A percentile compares a stretch with the other conserved stretches of the same genome.
Evolutionary conservation across 1,140 invertebrate genomes (phyloP).

Genomic region (Phymastichus coffea): DNA sequence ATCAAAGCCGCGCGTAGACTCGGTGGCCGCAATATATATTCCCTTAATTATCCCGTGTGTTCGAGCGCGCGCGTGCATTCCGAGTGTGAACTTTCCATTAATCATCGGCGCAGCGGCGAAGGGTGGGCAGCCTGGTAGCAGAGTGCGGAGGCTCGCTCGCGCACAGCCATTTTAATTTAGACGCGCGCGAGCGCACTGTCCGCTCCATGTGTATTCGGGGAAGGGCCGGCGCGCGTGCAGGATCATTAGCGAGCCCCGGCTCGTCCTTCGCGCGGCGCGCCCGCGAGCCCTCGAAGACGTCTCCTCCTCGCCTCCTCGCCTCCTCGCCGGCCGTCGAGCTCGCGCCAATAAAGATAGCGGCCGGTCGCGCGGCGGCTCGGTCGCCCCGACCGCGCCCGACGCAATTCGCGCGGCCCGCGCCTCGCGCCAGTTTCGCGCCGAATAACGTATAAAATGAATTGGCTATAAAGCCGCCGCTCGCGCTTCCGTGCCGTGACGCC

Average conservation of each 20-base stretch:
- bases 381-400: background rate
- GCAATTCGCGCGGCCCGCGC: no score
- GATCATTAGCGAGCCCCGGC: constrained; percentile 57
- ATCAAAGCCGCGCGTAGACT: constrained; percentile 50
- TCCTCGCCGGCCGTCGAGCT: no score
- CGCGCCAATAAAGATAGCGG: no score
- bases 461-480: constrained; percentile 40
- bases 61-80: no score
- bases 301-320: no score
- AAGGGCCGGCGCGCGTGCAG: constrained; percentile 34
- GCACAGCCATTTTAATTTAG: constrained; percentile 56
- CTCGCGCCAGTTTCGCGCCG: no score
- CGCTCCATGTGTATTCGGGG: constrained; percentile 52
- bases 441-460: constrained; percentile 48
- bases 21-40: constrained; percentile 57
- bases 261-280: no score
- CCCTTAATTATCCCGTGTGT: constrained; percentile 59
- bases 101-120: constrained; percentile 49
- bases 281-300: no score
- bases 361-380: background rate
- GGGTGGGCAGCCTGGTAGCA: constrained; percentile 30
- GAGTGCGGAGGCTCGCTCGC: constrained; percentile 30
- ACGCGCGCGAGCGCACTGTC: constrained; percentile 37
- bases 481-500: no score
- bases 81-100: constrained; percentile 59